Evolutionary conservation across 2,113 vertebrate species (phyloP).

Genomic region (Mystacornis crossleyi): DNA sequence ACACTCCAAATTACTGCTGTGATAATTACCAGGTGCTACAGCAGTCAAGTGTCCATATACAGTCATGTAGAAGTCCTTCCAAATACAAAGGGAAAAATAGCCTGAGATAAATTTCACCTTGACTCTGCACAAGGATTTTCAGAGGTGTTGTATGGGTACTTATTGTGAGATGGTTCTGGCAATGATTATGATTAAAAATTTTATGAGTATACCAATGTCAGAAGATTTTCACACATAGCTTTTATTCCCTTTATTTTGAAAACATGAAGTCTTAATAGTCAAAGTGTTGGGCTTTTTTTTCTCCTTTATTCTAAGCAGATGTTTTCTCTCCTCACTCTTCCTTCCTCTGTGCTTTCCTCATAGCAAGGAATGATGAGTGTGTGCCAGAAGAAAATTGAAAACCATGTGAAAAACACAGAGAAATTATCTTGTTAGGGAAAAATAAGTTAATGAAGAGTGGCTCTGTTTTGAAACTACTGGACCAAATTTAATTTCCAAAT

Average conservation of each 20-base stretch:
- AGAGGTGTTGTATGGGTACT: background rate
- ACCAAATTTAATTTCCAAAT: background rate
- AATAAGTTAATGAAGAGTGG: conserved; percentile 21
- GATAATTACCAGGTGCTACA: background rate
- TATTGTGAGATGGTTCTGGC: background rate
- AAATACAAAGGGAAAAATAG: background rate
- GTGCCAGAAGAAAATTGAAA: conserved; percentile 41
- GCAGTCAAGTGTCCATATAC: background rate
- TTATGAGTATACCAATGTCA: background rate
- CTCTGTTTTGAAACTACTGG: conserved; percentile 3
- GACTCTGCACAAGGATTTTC: background rate
- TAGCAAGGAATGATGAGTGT: conserved; percentile 9
- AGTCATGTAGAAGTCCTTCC: background rate
- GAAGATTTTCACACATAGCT: background rate
- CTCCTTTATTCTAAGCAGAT: conserved; percentile 39
- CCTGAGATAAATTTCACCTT: background rate
- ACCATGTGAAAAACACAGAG: background rate
- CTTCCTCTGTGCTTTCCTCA: background rate
- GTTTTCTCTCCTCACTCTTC: conserved; percentile 28
- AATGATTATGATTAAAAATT: background rate
- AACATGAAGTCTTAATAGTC: background rate
- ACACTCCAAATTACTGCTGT: background rate
- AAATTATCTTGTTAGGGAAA: conserved; percentile 13
- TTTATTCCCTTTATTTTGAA: background rate
- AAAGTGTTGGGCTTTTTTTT: background rate